These are phyloP conservation scores for Anolis apletophallus DNA, from an alignment of 2,797 vertebrate species.

Conservation along the genomic window DNA sequence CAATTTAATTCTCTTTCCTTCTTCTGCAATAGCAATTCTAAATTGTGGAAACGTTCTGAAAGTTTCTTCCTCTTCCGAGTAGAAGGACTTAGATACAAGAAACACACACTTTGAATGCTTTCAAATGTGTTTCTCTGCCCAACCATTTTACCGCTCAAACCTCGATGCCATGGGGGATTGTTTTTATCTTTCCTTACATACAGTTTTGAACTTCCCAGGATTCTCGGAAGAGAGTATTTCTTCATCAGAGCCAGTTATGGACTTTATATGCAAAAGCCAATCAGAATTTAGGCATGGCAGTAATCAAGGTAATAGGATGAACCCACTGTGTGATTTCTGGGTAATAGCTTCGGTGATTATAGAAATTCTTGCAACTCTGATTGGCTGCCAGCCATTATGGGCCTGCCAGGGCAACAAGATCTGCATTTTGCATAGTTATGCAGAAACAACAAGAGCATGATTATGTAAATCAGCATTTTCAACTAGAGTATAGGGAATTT, in stretches of 20 bases:
- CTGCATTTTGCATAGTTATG: slow-evolving; percentile 26
- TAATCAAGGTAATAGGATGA: slow-evolving; percentile 22
- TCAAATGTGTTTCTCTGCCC: background rate
- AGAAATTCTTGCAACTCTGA: slow-evolving; percentile 4
- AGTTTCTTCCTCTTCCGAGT: background rate
- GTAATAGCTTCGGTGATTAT: slow-evolving; percentile 29
- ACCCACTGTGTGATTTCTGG: slow-evolving; percentile 13
- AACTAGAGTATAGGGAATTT: slow-evolving; percentile 22
- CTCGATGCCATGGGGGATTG: background rate
- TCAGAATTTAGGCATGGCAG: slow-evolving; percentile 11
- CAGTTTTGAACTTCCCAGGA: background rate
- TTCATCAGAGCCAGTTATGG: slow-evolving; percentile 4
- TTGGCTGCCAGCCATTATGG: slow-evolving; percentile 17
- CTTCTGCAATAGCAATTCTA: slow-evolving; percentile 12
- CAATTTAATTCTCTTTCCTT: background rate
- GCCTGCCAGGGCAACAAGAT: slow-evolving; percentile 21
- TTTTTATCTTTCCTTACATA: background rate
- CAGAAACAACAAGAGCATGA: slow-evolving; percentile 19
- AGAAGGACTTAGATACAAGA: background rate
- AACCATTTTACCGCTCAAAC: background rate
- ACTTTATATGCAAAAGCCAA: slow-evolving; percentile 28
- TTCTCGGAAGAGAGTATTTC: background rate
- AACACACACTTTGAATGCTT: background rate
- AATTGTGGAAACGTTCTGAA: slow-evolving; percentile 6
- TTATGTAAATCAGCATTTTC: slow-evolving; percentile 39